These are phyloP conservation scores for Holothuria leucospilota DNA, from an alignment of 53 echinoderm and acorn worm genomes.

Conservation along the genomic window DNA sequence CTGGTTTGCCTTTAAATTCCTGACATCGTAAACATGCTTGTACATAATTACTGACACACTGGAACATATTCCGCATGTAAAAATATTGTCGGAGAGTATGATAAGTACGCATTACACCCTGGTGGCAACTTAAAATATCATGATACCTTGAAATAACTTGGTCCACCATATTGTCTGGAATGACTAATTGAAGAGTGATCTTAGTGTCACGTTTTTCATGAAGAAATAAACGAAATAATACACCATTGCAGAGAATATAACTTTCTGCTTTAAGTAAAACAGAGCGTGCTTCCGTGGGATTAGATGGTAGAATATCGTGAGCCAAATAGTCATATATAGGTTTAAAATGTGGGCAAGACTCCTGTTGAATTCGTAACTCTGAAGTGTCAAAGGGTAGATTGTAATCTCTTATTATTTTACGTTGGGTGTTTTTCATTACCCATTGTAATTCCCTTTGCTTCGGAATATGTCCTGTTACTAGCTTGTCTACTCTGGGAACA, in stretches of 20 bases:
- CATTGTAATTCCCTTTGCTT: slow-evolving; percentile 55
- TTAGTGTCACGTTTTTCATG: background rate
- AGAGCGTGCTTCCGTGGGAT: slow-evolving; percentile 20
- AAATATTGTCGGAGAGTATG: slow-evolving; percentile 54
- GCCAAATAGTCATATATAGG: slow-evolving; percentile 44
- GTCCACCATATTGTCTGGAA: slow-evolving; percentile 5
- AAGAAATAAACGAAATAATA: background rate
- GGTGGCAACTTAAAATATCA: slow-evolving; percentile 19
- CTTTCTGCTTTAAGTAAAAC: slow-evolving; percentile 28
- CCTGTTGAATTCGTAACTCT: slow-evolving; percentile 21
- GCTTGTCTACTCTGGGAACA: slow-evolving; percentile 35
- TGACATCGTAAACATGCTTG: slow-evolving; percentile 19
- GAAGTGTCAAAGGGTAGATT: slow-evolving; percentile 42
- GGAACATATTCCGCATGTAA: no score
- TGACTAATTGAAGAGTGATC: slow-evolving; percentile 17
- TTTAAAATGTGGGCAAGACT: slow-evolving; percentile 42
- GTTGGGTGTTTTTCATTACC: slow-evolving; percentile 35
- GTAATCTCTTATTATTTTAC: slow-evolving; percentile 67
- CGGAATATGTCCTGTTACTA: slow-evolving; percentile 51
- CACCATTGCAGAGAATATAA: background rate
- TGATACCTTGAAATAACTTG: slow-evolving; percentile 18
- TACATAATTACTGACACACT: slow-evolving; percentile 29
- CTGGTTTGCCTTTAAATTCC: slow-evolving; percentile 27
- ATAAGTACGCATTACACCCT: slow-evolving; percentile 17
- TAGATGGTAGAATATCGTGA: slow-evolving; percentile 40